Percentiles rank a stretch among this genome's conserved stretches.
These are phyloP conservation scores for Gadus chalcogrammus DNA, from an alignment of 2,113 vertebrate species.

Conservation along the genomic window DNA sequence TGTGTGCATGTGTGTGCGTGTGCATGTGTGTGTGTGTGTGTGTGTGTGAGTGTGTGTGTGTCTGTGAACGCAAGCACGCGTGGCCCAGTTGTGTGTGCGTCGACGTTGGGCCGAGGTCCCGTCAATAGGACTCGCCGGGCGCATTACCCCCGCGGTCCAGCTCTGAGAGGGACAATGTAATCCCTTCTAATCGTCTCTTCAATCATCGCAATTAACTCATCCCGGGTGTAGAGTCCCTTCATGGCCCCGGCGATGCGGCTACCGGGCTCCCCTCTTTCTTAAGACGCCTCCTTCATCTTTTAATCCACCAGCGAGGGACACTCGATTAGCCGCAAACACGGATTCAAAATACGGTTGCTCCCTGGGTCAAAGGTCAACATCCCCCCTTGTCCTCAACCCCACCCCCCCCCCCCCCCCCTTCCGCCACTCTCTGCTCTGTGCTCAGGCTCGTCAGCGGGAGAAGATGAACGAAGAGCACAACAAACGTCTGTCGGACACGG, in stretches of 20 bases:
- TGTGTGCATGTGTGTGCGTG: slow-evolving; percentile 26
- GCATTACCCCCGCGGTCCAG: background rate
- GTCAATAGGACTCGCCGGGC: no score
- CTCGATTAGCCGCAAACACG: slow-evolving; percentile 48
- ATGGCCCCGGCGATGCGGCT: slow-evolving; percentile 43
- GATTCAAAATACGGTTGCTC: slow-evolving; percentile 28
- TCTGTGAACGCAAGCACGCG: no score
- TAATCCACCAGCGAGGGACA: slow-evolving; percentile 37
- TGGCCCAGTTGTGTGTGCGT: no score
- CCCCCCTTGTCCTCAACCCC: no score
- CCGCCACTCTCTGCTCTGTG: background rate
- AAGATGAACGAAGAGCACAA: slow-evolving; percentile 99
- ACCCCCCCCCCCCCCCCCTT: background rate
- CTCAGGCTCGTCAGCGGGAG: slow-evolving; percentile 92
- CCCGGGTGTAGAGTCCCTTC: slow-evolving; percentile 35
- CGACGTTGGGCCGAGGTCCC: no score
- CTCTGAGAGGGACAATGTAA: slow-evolving; percentile 36
- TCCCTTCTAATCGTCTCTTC: slow-evolving; percentile 36
- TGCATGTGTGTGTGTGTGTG: no score
- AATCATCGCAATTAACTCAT: slow-evolving; percentile 53
- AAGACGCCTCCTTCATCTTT: slow-evolving; percentile 47
- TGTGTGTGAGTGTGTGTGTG: no score
- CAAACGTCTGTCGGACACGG: slow-evolving; percentile 90
- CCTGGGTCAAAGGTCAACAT: slow-evolving; percentile 32
- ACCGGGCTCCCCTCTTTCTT: slow-evolving; percentile 29